phyloP scores from a whole-genome alignment of 2,888 invertebrate species.

The Exephanes ischioxanthus region DNA sequence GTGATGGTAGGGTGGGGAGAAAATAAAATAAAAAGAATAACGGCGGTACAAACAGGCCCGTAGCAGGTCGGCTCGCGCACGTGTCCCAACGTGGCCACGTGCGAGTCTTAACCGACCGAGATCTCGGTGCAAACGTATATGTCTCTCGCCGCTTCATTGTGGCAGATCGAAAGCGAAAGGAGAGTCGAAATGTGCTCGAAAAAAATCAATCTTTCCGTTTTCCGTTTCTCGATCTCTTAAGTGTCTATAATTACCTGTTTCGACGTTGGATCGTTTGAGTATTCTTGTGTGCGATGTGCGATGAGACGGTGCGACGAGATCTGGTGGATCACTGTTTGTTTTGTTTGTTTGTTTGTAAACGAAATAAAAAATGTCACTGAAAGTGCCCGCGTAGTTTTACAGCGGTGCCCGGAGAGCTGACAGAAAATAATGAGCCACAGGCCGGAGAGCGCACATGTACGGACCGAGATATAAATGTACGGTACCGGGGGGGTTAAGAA shows the following conservation, averaged over 20 bases:
- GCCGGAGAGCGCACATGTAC: neutral
- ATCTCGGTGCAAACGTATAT: neutral
- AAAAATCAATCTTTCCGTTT: neutral
- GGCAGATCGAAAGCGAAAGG: neutral
- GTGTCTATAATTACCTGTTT: neutral
- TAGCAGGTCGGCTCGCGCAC: neutral
- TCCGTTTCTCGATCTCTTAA: neutral
- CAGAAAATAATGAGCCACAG: neutral
- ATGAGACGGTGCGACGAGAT: too few species aligned
- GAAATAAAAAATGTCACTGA: neutral
- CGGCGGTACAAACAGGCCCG: neutral
- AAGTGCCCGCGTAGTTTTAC: neutral
- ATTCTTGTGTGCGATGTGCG: neutral
- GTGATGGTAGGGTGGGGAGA: neutral
- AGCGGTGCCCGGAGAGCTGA: neutral
- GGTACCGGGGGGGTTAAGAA: neutral
- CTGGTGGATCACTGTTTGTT: neutral
- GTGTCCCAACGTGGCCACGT: slow-evolving; percentile 17
- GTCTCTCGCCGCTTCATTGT: neutral
- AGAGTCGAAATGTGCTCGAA: neutral
- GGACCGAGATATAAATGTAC: neutral
- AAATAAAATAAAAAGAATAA: neutral
- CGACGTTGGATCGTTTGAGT: neutral
- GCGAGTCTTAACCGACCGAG: neutral
- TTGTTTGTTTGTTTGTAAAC: neutral